Evolutionary conservation across 2,888 invertebrate genomes (phyloP), one percentile per base, ranked within the genome.

Genomic region (Watsonalla cultraria): DNA sequence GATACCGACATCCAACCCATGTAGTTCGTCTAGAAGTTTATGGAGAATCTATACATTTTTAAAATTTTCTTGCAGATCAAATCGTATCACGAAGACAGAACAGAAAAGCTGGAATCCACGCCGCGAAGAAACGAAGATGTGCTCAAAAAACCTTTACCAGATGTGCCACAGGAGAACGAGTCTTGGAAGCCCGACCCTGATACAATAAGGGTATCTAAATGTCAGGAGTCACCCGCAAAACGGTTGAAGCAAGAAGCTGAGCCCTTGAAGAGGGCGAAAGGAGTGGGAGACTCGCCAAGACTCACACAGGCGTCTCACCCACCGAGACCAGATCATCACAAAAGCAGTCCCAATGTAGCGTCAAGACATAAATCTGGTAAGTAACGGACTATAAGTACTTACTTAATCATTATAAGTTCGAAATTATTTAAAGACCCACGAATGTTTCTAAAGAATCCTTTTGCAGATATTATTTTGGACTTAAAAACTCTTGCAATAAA

Each of bases 281-380:
- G 86, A 39, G 72, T 76, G 0, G 84, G 86, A 7, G 89, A 89
- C 42, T 87, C 89, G 0, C 90, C 89, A 0, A 72, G 82, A 35
- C 62, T 90, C 48, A 84, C 84, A 2, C 90, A 90, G 51, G 85
- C 86, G 0, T 62, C 77, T 0, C 84, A 82, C 50, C 66, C 64
- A 2, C 73, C 76, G 0, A 72, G 85, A 51, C 90, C 89, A 14
- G 78, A 92, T 45, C 93, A 93, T 71, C 91, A 93, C 67, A 93
- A 93, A 64, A 93, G 93, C 54, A 93, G 93, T 51, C 93, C 93
- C 5, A 93, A 93, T 72, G 93, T 93, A 13, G 93, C 93, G 0
- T 87, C 90, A 0, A 80, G 89, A 45, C 86, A 87, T 66, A 90
- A 90, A 78, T 72, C 78, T 51, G 84, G 89, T 90, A 55, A 64